Percentiles rank a stretch among this genome's conserved stretches.
phyloP scores from a whole-genome alignment of 1,140 invertebrate species.

The Calephelis nemesis region DNA sequence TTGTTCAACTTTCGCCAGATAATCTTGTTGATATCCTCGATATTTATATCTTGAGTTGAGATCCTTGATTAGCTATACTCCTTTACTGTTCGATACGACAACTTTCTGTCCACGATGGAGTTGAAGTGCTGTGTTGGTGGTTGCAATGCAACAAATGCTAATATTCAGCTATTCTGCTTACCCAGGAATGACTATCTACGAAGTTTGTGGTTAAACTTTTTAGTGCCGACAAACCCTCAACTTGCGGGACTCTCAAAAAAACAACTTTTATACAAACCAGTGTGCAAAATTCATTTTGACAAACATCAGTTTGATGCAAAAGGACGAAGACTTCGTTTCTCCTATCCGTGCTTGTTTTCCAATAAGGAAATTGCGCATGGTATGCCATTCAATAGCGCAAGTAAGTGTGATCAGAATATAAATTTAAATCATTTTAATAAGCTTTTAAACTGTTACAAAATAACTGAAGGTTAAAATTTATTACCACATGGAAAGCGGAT shows the following conservation, averaged over 20 bases:
- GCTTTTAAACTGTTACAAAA: too few relatives aligned
- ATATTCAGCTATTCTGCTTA: not conserved
- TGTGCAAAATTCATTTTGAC: slow-evolving; percentile 6
- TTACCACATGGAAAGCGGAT: too few relatives aligned
- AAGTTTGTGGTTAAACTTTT: slow-evolving; percentile 9
- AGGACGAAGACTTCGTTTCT: slow-evolving; percentile 1
- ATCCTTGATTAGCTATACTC: slow-evolving; percentile 11
- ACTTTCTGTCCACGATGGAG: not conserved
- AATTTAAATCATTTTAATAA: not conserved
- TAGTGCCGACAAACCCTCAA: not conserved
- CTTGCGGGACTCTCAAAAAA: slow-evolving; percentile 2
- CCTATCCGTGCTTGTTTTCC: not conserved
- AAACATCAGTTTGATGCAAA: not conserved
- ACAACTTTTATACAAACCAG: not conserved
- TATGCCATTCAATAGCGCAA: not conserved
- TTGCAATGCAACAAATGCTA: not conserved
- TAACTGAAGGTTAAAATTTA: too few relatives aligned
- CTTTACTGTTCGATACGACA: not conserved
- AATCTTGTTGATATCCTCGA: slow-evolving; percentile 6
- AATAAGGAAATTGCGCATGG: slow-evolving; percentile 3
- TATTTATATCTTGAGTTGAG: slow-evolving; percentile 5
- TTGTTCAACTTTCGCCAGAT: not conserved
- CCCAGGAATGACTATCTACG: not conserved
- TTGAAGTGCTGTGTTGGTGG: not conserved
- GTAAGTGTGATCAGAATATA: not conserved